phyloP scores from a whole-genome alignment of 2,113 vertebrate genomes.

The Cheirogaleus medius region DNA sequence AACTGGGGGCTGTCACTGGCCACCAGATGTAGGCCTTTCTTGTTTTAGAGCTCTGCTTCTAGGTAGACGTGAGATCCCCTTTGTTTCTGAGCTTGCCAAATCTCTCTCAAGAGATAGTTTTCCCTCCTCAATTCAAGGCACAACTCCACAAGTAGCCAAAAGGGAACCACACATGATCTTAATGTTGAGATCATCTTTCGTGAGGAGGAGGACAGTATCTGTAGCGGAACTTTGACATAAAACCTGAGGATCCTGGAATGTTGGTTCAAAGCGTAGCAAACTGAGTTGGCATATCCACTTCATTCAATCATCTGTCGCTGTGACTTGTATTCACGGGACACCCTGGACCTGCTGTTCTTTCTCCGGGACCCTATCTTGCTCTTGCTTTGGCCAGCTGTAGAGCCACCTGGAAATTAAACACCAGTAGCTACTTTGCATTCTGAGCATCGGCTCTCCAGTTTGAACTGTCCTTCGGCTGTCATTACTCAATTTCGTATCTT shows the following conservation, averaged over 20 bases:
- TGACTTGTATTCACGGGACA: not conserved
- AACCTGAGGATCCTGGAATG: not conserved
- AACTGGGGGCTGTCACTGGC: not conserved
- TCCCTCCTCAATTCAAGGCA: not conserved
- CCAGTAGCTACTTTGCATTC: not conserved
- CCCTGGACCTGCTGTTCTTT: not conserved
- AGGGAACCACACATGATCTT: not conserved
- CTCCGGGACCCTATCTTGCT: not conserved
- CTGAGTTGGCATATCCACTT: not conserved
- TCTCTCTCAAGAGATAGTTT: not conserved
- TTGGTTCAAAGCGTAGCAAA: not conserved
- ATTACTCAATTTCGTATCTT: not conserved
- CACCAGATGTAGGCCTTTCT: not conserved
- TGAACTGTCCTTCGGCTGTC: not conserved
- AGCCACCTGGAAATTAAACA: not conserved
- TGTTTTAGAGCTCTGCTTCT: not conserved
- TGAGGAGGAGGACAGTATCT: not conserved
- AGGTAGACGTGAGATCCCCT: not conserved
- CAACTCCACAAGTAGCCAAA: not conserved
- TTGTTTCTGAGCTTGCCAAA: not conserved
- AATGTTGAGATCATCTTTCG: not conserved
- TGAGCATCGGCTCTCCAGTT: not conserved
- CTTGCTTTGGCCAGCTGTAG: not conserved
- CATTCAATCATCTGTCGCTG: not conserved
- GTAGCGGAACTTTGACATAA: not conserved